phyloP scores from a whole-genome alignment of 2,888 invertebrate genomes.

The Argynnis bischoffii region DNA sequence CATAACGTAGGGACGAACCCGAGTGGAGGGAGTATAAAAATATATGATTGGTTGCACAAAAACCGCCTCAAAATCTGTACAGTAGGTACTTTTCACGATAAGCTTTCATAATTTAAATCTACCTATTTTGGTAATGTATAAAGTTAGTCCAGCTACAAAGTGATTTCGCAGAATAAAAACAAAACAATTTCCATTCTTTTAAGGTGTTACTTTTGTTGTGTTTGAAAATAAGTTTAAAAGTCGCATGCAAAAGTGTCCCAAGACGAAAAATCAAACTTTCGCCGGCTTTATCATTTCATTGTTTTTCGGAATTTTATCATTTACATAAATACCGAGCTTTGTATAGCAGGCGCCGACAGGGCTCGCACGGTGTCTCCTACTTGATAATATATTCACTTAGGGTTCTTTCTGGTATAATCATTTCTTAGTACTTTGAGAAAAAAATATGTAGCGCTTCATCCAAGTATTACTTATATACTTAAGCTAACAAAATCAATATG shows the following conservation, averaged over 20 bases:
- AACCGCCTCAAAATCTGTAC: too few species aligned
- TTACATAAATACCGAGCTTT: conserved; percentile 79
- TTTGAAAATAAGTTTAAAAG: conserved; percentile 42
- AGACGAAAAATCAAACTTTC: conserved; percentile 73
- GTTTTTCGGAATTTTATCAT: conserved; percentile 78
- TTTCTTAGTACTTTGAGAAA: conserved; percentile 17
- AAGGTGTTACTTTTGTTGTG: conserved; percentile 18
- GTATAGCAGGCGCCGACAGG: conserved; percentile 75
- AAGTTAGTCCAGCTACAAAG: conserved; percentile 10
- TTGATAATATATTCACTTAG: conserved; percentile 33
- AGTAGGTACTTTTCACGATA: too few species aligned
- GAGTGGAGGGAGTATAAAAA: too few species aligned
- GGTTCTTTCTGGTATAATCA: conserved; percentile 27
- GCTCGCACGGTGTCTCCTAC: conserved; percentile 37
- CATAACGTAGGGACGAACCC: too few species aligned
- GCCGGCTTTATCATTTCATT: conserved; percentile 68
- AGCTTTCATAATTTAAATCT: too few species aligned
- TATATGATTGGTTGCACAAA: too few species aligned
- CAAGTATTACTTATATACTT: not conserved
- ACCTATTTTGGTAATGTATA: not conserved
- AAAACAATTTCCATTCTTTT: conserved; percentile 32
- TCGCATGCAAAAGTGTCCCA: conserved; percentile 57
- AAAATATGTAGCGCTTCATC: not conserved
- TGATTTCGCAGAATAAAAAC: conserved; percentile 12
- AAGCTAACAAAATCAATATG: too few species aligned